Evolutionary conservation across 2,888 invertebrate genomes (phyloP).

Genomic region (Gymnosoma rotundatum): DNA sequence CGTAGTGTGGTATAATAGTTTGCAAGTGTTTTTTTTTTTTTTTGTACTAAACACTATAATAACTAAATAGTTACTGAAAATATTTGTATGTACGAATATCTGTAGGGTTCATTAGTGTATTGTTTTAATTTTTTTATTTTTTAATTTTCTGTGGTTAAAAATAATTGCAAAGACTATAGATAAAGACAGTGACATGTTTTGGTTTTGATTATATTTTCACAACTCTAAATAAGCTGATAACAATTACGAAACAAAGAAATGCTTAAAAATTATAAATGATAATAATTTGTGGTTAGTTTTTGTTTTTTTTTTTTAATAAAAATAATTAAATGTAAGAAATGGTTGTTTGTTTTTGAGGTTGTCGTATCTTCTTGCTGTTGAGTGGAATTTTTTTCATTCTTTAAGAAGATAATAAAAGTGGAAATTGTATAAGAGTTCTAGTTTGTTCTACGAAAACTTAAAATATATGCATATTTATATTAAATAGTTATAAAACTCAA

Average conservation of each 20-base stretch:
- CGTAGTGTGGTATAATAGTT: neutral
- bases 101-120: neutral
- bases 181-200: slow-evolving; percentile 50
- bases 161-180: slow-evolving; percentile 21
- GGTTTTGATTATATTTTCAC: slow-evolving; percentile 13
- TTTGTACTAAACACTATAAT: slow-evolving; percentile 2
- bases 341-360: neutral
- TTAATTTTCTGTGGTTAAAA: slow-evolving; percentile 41
- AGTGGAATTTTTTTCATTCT: too few species aligned
- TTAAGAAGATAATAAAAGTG: too few species aligned
- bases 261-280: slow-evolving; percentile 11
- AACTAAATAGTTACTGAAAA: slow-evolving; percentile 1
- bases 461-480: too few species aligned
- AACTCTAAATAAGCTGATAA: slow-evolving; percentile 34
- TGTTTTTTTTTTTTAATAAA: neutral
- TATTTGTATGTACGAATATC: neutral
- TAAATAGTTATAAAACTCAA: too few species aligned
- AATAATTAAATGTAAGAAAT: slow-evolving; percentile 37
- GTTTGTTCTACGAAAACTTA: too few species aligned
- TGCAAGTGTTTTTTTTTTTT: neutral
- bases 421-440: too few species aligned
- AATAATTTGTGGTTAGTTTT: slow-evolving; percentile 36
- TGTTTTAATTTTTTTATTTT: slow-evolving; percentile 2
- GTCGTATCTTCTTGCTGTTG: neutral
- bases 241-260: slow-evolving; percentile 36